Evolutionary conservation across 2,888 invertebrate species (phyloP).

Genomic region (Pheosia gnoma): DNA sequence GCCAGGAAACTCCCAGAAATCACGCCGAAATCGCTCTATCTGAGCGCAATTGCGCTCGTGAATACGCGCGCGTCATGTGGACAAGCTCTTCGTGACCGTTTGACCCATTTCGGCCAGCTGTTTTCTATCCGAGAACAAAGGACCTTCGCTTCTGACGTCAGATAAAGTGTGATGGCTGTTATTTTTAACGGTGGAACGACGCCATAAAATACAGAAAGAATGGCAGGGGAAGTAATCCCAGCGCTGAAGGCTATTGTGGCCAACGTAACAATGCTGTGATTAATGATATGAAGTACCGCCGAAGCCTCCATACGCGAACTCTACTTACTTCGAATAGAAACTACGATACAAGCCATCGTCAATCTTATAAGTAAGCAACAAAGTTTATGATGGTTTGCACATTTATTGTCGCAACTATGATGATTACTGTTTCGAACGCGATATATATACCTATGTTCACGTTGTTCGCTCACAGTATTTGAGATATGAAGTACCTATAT

Average conservation of each 20-base stretch:
- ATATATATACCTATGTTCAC: slow-evolving; percentile 1
- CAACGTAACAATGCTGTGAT: slow-evolving; percentile 52
- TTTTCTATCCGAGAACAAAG: slow-evolving; percentile 44
- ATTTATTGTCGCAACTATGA: slow-evolving; percentile 16
- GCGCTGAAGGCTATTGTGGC: slow-evolving; percentile 43
- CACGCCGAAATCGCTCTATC: too few species aligned
- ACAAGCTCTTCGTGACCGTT: neutral
- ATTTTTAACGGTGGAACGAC: slow-evolving; percentile 38
- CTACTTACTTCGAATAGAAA: slow-evolving; percentile 14
- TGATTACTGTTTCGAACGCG: neutral
- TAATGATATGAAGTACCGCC: slow-evolving; percentile 42
- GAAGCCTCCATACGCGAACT: slow-evolving; percentile 30
- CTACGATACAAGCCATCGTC: slow-evolving; percentile 30
- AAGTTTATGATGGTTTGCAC: slow-evolving; percentile 14
- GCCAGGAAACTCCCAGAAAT: too few species aligned
- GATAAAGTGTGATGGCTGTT: slow-evolving; percentile 38
- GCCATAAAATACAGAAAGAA: slow-evolving; percentile 42
- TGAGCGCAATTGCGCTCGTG: too few species aligned
- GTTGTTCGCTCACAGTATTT: neutral
- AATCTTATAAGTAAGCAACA: slow-evolving; percentile 17
- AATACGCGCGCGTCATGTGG: too few species aligned
- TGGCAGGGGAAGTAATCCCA: slow-evolving; percentile 36
- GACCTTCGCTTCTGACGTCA: slow-evolving; percentile 30
- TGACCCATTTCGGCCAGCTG: slow-evolving; percentile 30
- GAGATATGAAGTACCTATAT: neutral